Percentiles rank a stretch among this genome's conserved stretches.
Evolutionary conservation across 2,113 vertebrate species (phyloP).

Genomic region (Ophiodon elongatus): DNA sequence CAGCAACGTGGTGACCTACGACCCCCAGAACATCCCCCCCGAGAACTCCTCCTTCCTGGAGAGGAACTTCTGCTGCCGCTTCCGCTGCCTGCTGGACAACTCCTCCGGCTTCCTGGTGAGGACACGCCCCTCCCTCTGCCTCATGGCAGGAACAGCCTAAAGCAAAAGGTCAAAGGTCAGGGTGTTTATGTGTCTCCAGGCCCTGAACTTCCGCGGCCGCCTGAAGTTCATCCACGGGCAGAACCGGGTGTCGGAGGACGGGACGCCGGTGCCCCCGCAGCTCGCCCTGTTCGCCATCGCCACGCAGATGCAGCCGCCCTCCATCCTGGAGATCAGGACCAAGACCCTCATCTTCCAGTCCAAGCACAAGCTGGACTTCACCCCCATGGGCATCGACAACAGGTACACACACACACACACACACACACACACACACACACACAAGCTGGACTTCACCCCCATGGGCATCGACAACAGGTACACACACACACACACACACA

Average conservation of each 20-base stretch:
- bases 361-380: conserved; percentile 88
- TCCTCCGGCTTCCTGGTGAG: conserved; percentile 87
- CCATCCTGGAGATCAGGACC: conserved; percentile 84
- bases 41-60: conserved; percentile 88
- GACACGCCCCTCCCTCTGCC: too few species aligned
- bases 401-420: conserved; percentile 59
- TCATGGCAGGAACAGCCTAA: too few species aligned
- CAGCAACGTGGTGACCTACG: conserved; percentile 60
- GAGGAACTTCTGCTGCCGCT: conserved; percentile 87
- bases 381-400: conserved; percentile 80
- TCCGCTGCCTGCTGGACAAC: conserved; percentile 89
- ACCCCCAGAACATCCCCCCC: conserved; percentile 76
- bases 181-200: conserved; percentile 60
- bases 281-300: conserved; percentile 83
- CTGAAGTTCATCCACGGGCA: conserved; percentile 83
- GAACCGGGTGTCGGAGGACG: conserved; percentile 69
- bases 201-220: conserved; percentile 82
- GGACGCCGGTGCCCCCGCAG: conserved; percentile 67
- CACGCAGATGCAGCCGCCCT: conserved; percentile 78
- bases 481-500: too few species aligned
- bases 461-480: too few species aligned
- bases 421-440: neutral
- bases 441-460: too few species aligned
- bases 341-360: conserved; percentile 86
- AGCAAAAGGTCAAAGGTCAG: too few species aligned